Evolutionary conservation across 2,113 vertebrate genomes (phyloP).

Genomic region (Elephantulus edwardii): DNA sequence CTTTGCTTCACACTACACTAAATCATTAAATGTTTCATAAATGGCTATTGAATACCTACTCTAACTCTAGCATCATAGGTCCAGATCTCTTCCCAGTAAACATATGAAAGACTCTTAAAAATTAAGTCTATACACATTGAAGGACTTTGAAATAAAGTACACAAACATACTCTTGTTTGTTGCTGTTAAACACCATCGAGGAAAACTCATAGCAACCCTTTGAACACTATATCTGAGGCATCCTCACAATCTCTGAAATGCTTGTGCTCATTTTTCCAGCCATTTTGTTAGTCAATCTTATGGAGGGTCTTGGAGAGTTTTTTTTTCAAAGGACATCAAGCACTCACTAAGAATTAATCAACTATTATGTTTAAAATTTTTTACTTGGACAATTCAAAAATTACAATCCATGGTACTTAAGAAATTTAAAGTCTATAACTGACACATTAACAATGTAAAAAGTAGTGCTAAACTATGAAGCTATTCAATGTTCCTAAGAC

Average conservation of each 20-base stretch:
- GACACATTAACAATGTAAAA: not conserved
- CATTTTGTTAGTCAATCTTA: too few relatives aligned
- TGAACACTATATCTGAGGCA: too few relatives aligned
- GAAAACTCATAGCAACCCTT: too few relatives aligned
- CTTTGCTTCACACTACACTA: not conserved
- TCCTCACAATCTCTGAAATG: too few relatives aligned
- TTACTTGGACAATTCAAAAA: constrained; percentile 16
- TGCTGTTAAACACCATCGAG: too few relatives aligned
- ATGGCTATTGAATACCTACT: not conserved
- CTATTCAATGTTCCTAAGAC: not conserved
- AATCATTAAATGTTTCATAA: not conserved
- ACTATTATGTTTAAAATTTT: constrained; percentile 15
- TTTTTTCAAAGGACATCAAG: not conserved
- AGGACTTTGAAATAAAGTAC: not conserved
- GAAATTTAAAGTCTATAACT: not conserved
- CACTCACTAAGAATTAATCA: not conserved
- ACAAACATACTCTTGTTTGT: too few relatives aligned
- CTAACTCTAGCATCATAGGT: not conserved
- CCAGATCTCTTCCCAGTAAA: not conserved
- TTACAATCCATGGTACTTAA: not conserved
- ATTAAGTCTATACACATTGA: not conserved
- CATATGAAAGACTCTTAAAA: not conserved
- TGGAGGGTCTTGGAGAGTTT: not conserved
- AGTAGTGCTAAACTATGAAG: not conserved
- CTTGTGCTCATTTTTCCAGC: too few relatives aligned